phyloP scores from a whole-genome alignment of 2,888 invertebrate species.

The Tiliacea aurago region DNA sequence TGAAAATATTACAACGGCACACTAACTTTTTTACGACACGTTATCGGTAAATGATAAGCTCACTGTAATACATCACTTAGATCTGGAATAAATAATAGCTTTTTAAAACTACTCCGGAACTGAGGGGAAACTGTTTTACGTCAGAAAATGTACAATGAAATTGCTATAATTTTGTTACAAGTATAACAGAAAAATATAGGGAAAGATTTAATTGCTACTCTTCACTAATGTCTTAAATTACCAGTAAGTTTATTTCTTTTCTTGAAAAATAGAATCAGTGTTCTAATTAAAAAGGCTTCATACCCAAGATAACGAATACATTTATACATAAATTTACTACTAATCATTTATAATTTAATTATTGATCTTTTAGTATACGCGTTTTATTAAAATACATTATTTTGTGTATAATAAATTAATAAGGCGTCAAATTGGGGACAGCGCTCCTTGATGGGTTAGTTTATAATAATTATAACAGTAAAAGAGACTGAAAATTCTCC shows the following conservation, averaged over 20 bases:
- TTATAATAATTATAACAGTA: too few species aligned
- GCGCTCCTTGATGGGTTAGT: too few species aligned
- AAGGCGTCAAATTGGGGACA: too few species aligned
- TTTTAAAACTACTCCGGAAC: conserved; percentile 6
- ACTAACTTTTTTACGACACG: neutral
- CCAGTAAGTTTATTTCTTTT: neutral
- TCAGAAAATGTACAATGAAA: neutral
- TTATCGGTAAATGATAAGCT: neutral
- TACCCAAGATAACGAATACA: neutral
- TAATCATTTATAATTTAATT: too few species aligned
- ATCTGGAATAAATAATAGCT: conserved; percentile 3
- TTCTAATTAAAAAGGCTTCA: too few species aligned
- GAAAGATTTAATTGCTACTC: neutral
- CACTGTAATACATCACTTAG: neutral
- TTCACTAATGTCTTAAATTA: neutral
- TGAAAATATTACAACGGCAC: neutral
- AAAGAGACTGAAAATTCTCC: neutral
- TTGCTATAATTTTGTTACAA: neutral
- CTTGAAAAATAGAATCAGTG: neutral
- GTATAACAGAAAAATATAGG: neutral
- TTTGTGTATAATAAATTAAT: too few species aligned
- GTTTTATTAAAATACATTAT: too few species aligned
- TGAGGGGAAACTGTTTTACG: neutral
- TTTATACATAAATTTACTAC: too few species aligned
- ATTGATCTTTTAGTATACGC: too few species aligned